phyloP scores from a whole-genome alignment of 2,113 vertebrate species.

The Dicerorhinus sumatrensis region DNA sequence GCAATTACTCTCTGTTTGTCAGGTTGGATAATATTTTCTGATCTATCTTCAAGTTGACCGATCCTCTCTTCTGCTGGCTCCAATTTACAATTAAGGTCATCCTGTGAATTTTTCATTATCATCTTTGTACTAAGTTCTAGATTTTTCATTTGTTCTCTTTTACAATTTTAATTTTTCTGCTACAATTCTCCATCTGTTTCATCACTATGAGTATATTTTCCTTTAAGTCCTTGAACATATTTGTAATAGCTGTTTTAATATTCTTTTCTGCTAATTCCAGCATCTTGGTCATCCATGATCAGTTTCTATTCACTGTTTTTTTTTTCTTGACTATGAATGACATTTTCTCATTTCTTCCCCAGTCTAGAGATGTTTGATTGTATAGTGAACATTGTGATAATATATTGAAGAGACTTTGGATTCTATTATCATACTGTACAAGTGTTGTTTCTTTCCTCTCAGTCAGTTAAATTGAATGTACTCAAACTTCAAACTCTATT shows the following conservation, averaged over 20 bases:
- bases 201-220: background rate
- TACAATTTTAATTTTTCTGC: background rate
- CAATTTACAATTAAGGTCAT: background rate
- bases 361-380: background rate
- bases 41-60: background rate
- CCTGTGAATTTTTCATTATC: background rate
- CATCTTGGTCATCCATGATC: background rate
- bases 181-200: background rate
- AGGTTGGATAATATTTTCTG: background rate
- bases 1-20: background rate
- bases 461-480: background rate
- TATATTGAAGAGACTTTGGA: background rate
- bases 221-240: background rate
- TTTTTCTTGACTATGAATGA: background rate
- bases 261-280: background rate
- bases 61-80: background rate
- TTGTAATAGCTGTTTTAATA: background rate
- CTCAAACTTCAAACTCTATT: background rate
- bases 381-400: background rate
- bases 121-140: background rate
- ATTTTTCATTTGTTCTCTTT: background rate
- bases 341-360: background rate
- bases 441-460: background rate
- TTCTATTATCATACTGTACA: background rate
- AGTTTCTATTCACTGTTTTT: background rate